Evolutionary conservation across 1,140 invertebrate species (phyloP), one percentile per base, ranked within the genome.

Genomic region (Laodelphax striatellus): DNA sequence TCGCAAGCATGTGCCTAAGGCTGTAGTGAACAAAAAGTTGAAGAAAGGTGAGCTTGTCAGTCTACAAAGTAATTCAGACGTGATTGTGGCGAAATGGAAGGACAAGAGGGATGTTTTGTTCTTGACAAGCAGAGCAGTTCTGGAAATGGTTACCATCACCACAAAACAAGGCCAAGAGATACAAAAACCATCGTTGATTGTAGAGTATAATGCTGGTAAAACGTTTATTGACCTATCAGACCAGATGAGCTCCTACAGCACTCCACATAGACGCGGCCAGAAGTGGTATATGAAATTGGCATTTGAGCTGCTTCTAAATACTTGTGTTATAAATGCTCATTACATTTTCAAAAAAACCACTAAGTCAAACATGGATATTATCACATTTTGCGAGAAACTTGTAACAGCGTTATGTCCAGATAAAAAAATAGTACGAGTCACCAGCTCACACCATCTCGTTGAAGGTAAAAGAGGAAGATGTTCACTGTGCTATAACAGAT

Each of bases 41-140:
- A n/a, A n/a, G n/a, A n/a, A n/a, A n/a, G n/a, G n/a, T n/a, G n/a
- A 75, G 60, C 58, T 65, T 22, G 58, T 61, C 61, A 60, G 68
- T 22, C 64, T 63, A 63, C 63, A 75, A 21, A 59, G 46, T 68
- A 70, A 70, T 56, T 65, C 70, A 62, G 67, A 70, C 24, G 70
- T 76, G 64, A 71, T 67, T 55, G 63, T 77, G n/a, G n/a, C n/a
- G 43, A 70, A 71, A 67, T 77, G 73, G 70, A 74, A 70, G 65
- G 70, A 74, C 66, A 74, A 74, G 62, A 53, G 68, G 50, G 71
- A 62, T 28, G 55, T 56, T 19, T 31, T 61, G 31, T 56, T 61
- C 21, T 50, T 61, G 31, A 53, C 55, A 24, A 43, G 41, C 17
- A 55, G 56, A 50, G 52, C 42, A 43, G 44, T 22, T 57, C 46